A percentile compares a stretch with the other conserved stretches of the same genome.
Conservation (phyloP, 2,113 vertebrate genomes). For the Xyliphius kryptos region DNA sequence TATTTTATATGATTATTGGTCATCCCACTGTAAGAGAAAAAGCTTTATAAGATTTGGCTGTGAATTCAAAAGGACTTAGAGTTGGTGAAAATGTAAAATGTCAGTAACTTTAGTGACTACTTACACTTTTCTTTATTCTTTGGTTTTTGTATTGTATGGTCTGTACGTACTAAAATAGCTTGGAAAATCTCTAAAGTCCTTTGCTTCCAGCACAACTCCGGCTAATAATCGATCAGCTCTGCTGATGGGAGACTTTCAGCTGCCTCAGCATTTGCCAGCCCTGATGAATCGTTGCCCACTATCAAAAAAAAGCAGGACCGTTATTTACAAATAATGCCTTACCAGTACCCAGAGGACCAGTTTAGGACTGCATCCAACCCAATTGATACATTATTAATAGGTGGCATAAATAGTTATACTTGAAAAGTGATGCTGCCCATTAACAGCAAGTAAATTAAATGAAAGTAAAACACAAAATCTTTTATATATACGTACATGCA, state of each 20-base stretch:
- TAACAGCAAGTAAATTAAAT: background rate
- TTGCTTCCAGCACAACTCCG: background rate
- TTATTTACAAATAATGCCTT: background rate
- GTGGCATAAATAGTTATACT: conserved; percentile 17
- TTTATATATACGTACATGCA: too few relatives aligned
- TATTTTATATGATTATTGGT: too few relatives aligned
- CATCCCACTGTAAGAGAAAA: too few relatives aligned
- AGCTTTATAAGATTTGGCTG: too few relatives aligned
- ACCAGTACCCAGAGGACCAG: background rate
- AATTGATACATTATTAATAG: conserved; percentile 23
- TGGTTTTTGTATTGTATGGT: too few relatives aligned
- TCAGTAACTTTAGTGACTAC: too few relatives aligned
- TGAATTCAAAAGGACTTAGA: too few relatives aligned
- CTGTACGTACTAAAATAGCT: too few relatives aligned
- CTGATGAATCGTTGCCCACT: background rate
- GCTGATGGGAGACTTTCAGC: background rate
- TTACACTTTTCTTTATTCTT: too few relatives aligned
- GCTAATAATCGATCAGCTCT: conserved; percentile 1
- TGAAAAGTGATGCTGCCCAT: conserved; percentile 2
- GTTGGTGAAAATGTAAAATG: too few relatives aligned
- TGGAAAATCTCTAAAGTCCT: background rate
- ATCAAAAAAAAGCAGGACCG: background rate
- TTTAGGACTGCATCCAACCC: background rate
- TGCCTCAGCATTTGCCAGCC: background rate
- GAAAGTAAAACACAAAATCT: background rate